phyloP scores from a whole-genome alignment of 2,797 vertebrate species.

The Periophthalmus magnuspinnatus region DNA sequence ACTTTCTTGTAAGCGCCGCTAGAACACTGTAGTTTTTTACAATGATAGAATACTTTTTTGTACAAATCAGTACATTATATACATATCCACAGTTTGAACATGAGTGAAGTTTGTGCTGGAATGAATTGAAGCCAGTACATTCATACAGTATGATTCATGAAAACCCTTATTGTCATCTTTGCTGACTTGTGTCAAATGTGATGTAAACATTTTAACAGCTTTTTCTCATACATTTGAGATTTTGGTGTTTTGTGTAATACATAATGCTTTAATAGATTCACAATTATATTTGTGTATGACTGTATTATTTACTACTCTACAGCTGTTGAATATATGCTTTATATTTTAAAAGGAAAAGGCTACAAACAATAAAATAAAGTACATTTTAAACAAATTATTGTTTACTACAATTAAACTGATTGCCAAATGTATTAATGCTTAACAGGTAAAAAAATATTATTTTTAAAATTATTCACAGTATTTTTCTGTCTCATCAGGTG shows the following conservation, averaged over 20 bases:
- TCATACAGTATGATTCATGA: slow-evolving; percentile 47
- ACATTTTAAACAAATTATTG: slow-evolving; percentile 64
- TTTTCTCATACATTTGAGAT: slow-evolving; percentile 44
- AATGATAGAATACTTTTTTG: slow-evolving; percentile 72
- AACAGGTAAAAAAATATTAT: slow-evolving; percentile 68
- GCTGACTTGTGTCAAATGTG: slow-evolving; percentile 35
- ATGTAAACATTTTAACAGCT: slow-evolving; percentile 53
- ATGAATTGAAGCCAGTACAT: slow-evolving; percentile 69
- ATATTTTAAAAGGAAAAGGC: slow-evolving; percentile 59
- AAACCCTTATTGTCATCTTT: slow-evolving; percentile 26
- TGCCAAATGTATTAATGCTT: slow-evolving; percentile 60
- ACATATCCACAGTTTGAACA: slow-evolving; percentile 66
- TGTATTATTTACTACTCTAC: slow-evolving; percentile 26
- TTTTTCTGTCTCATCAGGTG: slow-evolving; percentile 73
- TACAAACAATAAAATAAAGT: slow-evolving; percentile 65
- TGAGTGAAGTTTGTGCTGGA: slow-evolving; percentile 70
- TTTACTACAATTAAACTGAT: slow-evolving; percentile 46
- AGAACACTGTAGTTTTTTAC: slow-evolving; percentile 47
- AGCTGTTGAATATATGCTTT: slow-evolving; percentile 42
- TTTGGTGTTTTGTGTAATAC: slow-evolving; percentile 19
- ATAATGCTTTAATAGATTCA: neutral
- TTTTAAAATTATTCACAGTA: slow-evolving; percentile 80
- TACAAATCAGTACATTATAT: slow-evolving; percentile 79
- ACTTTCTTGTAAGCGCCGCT: slow-evolving; percentile 42
- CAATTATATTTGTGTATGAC: slow-evolving; percentile 19